Conservation (phyloP, 2,888 invertebrate genomes). For the Candidula unifasciata region DNA sequence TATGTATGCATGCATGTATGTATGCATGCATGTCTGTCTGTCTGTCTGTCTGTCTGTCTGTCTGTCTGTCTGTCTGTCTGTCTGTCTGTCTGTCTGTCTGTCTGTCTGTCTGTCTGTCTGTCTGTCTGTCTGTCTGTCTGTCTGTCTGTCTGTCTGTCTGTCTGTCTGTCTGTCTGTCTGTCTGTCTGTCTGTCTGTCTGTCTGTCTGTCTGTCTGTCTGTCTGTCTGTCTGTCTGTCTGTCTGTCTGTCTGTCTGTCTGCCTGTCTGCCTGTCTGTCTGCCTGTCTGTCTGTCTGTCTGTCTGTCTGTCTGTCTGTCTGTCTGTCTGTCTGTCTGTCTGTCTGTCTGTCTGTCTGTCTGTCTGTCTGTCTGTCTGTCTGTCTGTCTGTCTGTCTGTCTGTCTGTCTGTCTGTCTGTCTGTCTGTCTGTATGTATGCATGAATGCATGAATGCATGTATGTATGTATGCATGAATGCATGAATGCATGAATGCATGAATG, state of each 20-base stretch:
- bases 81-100: too few relatives aligned
- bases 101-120: too few relatives aligned
- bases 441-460: background rate
- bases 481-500: background rate
- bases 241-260: constrained; percentile 33
- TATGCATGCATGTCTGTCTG: too few relatives aligned
- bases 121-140: background rate
- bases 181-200: constrained; percentile 28
- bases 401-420: background rate
- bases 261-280: constrained; percentile 30
- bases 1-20: too few relatives aligned
- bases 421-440: constrained; percentile 1
- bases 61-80: background rate
- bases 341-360: background rate
- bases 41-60: constrained; percentile 1
- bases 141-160: constrained; percentile 29
- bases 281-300: constrained; percentile 32
- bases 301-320: background rate
- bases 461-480: background rate
- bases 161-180: constrained; percentile 30
- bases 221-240: constrained; percentile 24
- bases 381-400: background rate
- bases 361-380: background rate
- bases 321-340: background rate
- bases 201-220: constrained; percentile 31